Conservation (phyloP, 2,797 vertebrate genomes). For the Arctocebus calabarensis region DNA sequence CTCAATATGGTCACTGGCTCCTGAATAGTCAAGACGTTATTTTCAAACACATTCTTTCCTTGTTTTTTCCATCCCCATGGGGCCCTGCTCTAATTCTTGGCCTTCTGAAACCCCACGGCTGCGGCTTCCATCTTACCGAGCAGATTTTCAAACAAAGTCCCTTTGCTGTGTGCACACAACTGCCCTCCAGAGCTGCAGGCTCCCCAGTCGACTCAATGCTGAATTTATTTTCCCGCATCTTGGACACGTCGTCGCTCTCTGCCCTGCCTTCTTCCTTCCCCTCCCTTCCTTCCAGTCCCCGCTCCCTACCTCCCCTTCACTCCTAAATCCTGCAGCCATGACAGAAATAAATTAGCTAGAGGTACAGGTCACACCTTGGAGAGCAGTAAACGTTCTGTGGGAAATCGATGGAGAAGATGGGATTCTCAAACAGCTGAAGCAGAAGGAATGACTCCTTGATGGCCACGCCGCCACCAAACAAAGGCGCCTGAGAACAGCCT, state of each 20-base stretch:
- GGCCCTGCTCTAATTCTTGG: constrained; percentile 57
- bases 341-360: constrained; percentile 90
- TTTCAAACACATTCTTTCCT: constrained; percentile 70
- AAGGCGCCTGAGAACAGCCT: constrained; percentile 83
- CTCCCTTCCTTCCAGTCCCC: constrained; percentile 58
- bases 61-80: constrained; percentile 51
- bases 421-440: constrained; percentile 86
- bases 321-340: constrained; percentile 85
- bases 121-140: constrained; percentile 63
- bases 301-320: constrained; percentile 63
- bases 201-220: constrained; percentile 55
- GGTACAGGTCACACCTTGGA: constrained; percentile 90
- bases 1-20: constrained; percentile 39
- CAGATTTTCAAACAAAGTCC: constrained; percentile 74
- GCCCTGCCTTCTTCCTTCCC: constrained; percentile 47
- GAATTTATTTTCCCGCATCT: constrained; percentile 85
- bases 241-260: constrained; percentile 75
- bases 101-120: constrained; percentile 56
- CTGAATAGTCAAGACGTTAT: constrained; percentile 8
- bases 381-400: constrained; percentile 85
- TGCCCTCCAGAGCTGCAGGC: constrained; percentile 70
- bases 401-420: constrained; percentile 87
- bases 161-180: constrained; percentile 19
- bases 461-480: constrained; percentile 84
- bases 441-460: constrained; percentile 84